Evolutionary conservation across 2,113 vertebrate genomes (phyloP), one percentile per base, ranked within the genome.

Genomic region (Chlorodrepanis virens): DNA sequence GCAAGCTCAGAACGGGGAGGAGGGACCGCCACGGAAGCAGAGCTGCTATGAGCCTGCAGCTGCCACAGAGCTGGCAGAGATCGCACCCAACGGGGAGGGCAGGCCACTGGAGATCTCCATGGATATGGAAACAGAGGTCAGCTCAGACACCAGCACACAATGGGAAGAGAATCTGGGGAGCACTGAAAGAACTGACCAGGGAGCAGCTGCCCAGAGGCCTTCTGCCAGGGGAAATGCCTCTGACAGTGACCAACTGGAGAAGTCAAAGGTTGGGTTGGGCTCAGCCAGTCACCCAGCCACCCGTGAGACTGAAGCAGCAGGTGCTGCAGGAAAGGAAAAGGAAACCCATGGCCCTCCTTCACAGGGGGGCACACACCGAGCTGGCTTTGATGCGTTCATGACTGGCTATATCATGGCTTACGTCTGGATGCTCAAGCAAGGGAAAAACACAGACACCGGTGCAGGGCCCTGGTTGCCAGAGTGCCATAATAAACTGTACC

Each of bases 321-420:
- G 39, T 61, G 52, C 50, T 70, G 79, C 77, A 42, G 70, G n/a
- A 42, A 92, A 93, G 57, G 44, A 42, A 3, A 70, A 82, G n/a
- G 63, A 81, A 56, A 24, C 14, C 33, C 76, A 10, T 0, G 11
- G 40, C 9, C 74, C 22, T 11, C 72, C 84, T 33, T 93, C 85
- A 0, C 98, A 95, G 83, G 98, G 96, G 80, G 97, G 99, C 49
- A 97, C 98, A 0, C 99, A 99, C 94, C 96, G 99, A 42, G 99
- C 99, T 7, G 99, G 99, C 20, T 99, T 99, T 14, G 99, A 99
- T 16, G 99, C 99, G 2, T 99, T 99, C 94, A 99, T 99, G 99
- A 99, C 99, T 0, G 99, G 98, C 29, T 99, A 98, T 28, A 98
- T 99, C 94, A 99, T 99, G 94, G 99, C 98, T 78, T 98, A 98